These are phyloP conservation scores for Recurvirostra avosetta DNA, from an alignment of 2,113 vertebrate genomes.

Conservation along the genomic window DNA sequence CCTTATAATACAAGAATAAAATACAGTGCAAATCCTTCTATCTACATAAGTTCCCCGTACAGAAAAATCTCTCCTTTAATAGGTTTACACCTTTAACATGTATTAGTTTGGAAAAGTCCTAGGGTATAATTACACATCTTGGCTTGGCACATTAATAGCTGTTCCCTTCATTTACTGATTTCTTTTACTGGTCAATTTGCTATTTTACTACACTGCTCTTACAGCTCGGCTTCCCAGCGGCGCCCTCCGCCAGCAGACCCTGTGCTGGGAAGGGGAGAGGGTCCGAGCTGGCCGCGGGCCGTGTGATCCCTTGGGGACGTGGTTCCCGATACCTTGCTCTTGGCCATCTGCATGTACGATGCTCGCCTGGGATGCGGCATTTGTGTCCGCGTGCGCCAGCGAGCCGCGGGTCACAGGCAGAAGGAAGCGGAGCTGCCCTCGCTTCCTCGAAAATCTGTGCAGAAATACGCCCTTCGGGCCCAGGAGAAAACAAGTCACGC, in stretches of 20 bases:
- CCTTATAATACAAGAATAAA: slow-evolving; percentile 63
- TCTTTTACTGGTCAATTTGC: slow-evolving; percentile 64
- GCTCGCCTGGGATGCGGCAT: background rate
- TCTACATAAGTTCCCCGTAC: slow-evolving; percentile 56
- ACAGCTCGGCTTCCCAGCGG: background rate
- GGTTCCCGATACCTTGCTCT: background rate
- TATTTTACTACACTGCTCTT: slow-evolving; percentile 36
- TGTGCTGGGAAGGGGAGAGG: background rate
- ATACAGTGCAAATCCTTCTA: slow-evolving; percentile 64
- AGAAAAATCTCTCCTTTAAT: slow-evolving; percentile 68
- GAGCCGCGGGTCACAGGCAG: background rate
- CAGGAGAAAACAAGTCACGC: background rate
- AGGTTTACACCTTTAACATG: slow-evolving; percentile 66
- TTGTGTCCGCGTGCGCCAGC: background rate
- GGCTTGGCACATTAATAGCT: slow-evolving; percentile 65
- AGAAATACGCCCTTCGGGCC: background rate
- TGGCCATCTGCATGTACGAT: fast-evolving
- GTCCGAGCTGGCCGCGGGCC: background rate
- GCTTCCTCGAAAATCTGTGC: background rate
- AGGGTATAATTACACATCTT: slow-evolving; percentile 61
- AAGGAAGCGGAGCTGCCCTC: background rate
- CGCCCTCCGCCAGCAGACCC: background rate
- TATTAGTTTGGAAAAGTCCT: slow-evolving; percentile 66
- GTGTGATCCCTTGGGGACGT: background rate
- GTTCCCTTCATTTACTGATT: slow-evolving; percentile 67